Conservation (phyloP, 2,888 invertebrate species). For the Erebia ligea region DNA sequence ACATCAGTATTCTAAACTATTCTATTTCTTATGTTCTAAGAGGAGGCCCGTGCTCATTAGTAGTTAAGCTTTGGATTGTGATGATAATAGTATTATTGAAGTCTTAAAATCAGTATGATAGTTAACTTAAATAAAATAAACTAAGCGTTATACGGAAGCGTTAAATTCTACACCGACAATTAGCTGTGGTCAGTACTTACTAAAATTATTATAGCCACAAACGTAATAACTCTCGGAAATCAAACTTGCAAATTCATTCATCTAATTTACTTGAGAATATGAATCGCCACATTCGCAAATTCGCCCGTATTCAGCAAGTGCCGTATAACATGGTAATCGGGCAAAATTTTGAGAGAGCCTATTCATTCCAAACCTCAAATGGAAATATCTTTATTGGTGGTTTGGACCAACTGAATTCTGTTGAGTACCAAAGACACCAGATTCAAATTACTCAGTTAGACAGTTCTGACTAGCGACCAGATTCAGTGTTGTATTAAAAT, state of each 20-base stretch:
- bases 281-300: constrained; percentile 16
- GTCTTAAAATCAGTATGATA: too few relatives aligned
- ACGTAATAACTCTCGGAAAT: constrained; percentile 9
- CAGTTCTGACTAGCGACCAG: too few relatives aligned
- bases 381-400: constrained; percentile 7
- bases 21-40: too few relatives aligned
- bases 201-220: constrained; percentile 2
- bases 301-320: constrained; percentile 6
- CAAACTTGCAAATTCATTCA: constrained; percentile 19
- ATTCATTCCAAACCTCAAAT: constrained; percentile 10
- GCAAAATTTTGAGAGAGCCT: constrained; percentile 6
- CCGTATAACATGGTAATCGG: constrained; percentile 16
- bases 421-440: too few relatives aligned
- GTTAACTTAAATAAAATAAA: too few relatives aligned
- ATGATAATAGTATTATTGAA: too few relatives aligned
- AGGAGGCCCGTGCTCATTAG: too few relatives aligned
- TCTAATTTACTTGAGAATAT: constrained; percentile 21
- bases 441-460: too few relatives aligned
- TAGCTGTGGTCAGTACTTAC: constrained; percentile 2
- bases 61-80: too few relatives aligned
- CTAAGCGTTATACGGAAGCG: not conserved
- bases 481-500: too few relatives aligned
- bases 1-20: too few relatives aligned
- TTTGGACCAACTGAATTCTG: not conserved
- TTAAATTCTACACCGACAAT: not conserved